Conservation (phyloP, 1,140 invertebrate genomes). For the Drosophila kepulauana region DNA sequence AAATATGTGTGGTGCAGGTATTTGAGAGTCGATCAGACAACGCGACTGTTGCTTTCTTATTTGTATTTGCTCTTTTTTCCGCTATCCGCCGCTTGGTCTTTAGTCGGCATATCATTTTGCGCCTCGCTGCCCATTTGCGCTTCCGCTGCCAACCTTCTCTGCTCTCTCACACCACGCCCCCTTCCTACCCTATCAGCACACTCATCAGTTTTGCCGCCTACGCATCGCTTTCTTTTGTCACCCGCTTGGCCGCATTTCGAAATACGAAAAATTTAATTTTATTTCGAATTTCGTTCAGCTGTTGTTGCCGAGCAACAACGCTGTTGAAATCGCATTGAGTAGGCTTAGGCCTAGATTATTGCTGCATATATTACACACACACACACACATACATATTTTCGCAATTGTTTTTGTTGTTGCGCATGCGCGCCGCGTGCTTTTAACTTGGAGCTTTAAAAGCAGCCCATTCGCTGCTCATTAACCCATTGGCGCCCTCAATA, state of each 20-base stretch:
- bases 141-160: conserved; percentile 49
- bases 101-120: conserved; percentile 68
- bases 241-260: conserved; percentile 57
- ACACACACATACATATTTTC: conserved; percentile 42
- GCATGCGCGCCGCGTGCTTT: conserved; percentile 7
- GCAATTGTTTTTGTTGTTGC: conserved; percentile 33
- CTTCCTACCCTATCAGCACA: no score
- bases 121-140: conserved; percentile 67
- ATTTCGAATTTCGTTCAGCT: conserved; percentile 9
- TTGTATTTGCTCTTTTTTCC: conserved; percentile 27
- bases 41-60: no score
- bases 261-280: conserved; percentile 34
- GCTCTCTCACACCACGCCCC: background rate
- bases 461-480: conserved; percentile 27
- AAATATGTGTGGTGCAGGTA: no score
- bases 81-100: conserved; percentile 12
- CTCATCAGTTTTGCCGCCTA: conserved; percentile 24
- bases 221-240: conserved; percentile 62
- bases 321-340: conserved; percentile 61
- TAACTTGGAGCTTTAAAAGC: conserved; percentile 23
- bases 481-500: conserved; percentile 43
- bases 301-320: background rate
- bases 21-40: no score
- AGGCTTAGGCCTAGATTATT: conserved; percentile 66
- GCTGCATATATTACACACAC: conserved; percentile 50